Conservation (phyloP, 35 echinoderm and acorn worm species). For the Ophioderma brevispina region DNA sequence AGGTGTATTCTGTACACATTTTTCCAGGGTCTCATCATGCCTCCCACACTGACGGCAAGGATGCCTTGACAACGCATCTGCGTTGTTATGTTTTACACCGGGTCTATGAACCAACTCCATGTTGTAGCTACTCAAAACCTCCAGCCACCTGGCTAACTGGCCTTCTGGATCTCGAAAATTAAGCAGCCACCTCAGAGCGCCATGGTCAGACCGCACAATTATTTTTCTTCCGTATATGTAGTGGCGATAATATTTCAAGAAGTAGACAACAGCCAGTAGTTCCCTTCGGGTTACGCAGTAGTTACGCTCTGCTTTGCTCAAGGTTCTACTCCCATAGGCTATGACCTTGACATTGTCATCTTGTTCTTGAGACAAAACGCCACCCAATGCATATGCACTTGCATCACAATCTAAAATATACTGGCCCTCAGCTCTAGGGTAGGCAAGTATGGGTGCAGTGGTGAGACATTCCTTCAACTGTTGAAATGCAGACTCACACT, state of each 20-base stretch:
- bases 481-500: constrained; percentile 12
- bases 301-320: constrained; percentile 2
- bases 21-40: neutral
- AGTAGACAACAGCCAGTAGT: constrained; percentile 15
- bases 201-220: constrained; percentile 19
- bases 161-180: constrained; percentile 24
- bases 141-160: neutral
- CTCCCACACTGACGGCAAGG: neutral
- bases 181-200: constrained; percentile 5
- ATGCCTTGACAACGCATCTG: neutral
- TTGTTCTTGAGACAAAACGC: constrained; percentile 1
- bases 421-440: neutral
- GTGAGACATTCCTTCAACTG: neutral
- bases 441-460: neutral
- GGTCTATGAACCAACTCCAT: neutral
- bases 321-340: neutral
- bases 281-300: constrained; percentile 30
- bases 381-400: constrained; percentile 4
- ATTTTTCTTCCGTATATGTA: constrained; percentile 21
- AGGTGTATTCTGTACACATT: no score
- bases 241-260: constrained; percentile 8
- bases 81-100: neutral
- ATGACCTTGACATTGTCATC: neutral
- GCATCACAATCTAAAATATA: constrained; percentile 17
- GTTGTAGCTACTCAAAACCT: neutral